Base-by-base conservation (phyloP, 2,113 vertebrate genomes). In the Phaetusa simplex region DNA sequence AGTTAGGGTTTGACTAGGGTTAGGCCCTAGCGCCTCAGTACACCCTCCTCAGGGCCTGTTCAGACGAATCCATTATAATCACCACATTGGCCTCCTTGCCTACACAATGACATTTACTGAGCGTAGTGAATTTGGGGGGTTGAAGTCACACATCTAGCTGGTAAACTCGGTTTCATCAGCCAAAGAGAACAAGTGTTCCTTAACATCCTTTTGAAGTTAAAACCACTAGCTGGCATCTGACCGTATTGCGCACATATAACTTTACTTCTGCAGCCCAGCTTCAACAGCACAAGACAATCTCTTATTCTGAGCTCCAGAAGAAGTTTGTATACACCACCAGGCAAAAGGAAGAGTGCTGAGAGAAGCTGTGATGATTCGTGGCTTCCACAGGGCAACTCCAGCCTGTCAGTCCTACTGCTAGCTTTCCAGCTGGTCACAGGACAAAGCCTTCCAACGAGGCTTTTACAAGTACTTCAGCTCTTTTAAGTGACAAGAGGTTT, bases 201-300 rank as follows among this genome's bases (percentile, higher is more conserved):
- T 32, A 43, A 61, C 6, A 11, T 4, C 6, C 4, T 71, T 62
- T 6, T 26, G 43, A 82, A 65, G 24, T 30, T 69, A 62, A 58
- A 79, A 18, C 34, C n/a, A 9, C 73, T 61, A 6, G 13, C 62
- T 88, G 24, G 20, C 16, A 30, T 52, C 53, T 72, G 23, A 26
- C 40, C 15, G 4, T 38, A 5, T 43, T 71, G 20, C 11, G 34
- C 4, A 15, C 38, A 2, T 12, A 5, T 0, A 38, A 27, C 16
- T 24, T 90, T 4, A 7, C 9, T 73, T 65, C 21, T 86, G 36
- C 16, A 67, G 43, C 73, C 22, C n/a, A 70, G 38, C 26, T 87
- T 43, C n/a, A 34, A 58, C 64, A 86, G 45, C 26, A 58, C 5
- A 59, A 34, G 15, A 8, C 26, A 36, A 3, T 30, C 14, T 27